phyloP scores from a whole-genome alignment of 2,113 vertebrate genomes.

The Sceloporus tristichus region DNA sequence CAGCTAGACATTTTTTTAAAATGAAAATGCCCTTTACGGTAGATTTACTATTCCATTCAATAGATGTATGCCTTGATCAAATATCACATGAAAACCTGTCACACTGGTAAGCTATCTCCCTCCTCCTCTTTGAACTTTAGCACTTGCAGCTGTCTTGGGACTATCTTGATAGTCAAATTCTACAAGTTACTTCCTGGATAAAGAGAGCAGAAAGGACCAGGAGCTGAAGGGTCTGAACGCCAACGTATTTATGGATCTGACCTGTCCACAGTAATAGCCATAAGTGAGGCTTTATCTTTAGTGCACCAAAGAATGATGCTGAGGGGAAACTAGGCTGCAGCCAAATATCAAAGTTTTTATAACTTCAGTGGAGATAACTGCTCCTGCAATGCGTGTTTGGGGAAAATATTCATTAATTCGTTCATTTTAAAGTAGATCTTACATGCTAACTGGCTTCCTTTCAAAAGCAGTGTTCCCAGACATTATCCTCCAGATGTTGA shows the following conservation, averaged over 20 bases:
- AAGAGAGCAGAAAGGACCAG: background rate
- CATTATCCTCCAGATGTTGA: background rate
- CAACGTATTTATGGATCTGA: background rate
- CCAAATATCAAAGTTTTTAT: slow-evolving; percentile 13
- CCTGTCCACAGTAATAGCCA: too few relatives aligned
- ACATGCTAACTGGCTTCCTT: background rate
- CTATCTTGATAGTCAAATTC: slow-evolving; percentile 2
- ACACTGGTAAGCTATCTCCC: accelerated
- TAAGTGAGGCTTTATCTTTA: too few relatives aligned
- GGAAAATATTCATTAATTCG: background rate
- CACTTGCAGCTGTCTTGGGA: background rate
- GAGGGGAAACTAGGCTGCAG: too few relatives aligned
- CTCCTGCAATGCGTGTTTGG: background rate
- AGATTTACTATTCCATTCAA: background rate
- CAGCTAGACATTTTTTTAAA: background rate
- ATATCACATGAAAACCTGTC: background rate
- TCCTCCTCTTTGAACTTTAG: background rate
- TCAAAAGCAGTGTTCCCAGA: background rate
- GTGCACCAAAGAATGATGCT: too few relatives aligned
- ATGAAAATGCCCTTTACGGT: background rate
- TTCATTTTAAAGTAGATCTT: accelerated
- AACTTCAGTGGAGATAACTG: background rate
- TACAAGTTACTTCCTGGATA: background rate
- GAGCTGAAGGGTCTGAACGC: background rate
- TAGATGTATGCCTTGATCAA: background rate